These are phyloP conservation scores for Ctenodactylus gundi DNA, from an alignment of 2,113 vertebrate species.

Conservation along the genomic window DNA sequence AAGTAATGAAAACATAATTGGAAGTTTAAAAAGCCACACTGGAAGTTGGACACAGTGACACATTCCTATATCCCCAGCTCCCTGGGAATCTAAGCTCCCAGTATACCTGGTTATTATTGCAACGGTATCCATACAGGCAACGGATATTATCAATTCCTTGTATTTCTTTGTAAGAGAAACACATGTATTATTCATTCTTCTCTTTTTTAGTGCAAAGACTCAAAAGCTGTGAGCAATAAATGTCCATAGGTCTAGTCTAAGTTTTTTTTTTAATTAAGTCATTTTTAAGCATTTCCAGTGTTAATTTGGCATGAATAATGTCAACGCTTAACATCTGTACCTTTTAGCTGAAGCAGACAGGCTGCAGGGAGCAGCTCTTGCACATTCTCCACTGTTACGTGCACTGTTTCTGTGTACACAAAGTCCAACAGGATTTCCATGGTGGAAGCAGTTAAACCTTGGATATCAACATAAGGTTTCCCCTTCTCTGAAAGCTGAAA, in stretches of 20 bases:
- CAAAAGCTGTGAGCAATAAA: not conserved
- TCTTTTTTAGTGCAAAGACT: not conserved
- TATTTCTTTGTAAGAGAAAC: not conserved
- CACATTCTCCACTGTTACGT: conserved; percentile 98
- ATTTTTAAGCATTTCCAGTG: not conserved
- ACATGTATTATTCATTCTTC: not conserved
- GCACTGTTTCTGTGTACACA: conserved; percentile 98
- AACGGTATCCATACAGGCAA: not conserved
- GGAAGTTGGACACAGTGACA: not conserved
- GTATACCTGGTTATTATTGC: not conserved
- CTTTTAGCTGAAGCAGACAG: conserved; percentile 97
- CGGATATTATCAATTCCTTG: not conserved
- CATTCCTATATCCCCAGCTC: not conserved
- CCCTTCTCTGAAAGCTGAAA: conserved; percentile 96
- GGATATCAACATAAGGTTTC: conserved; percentile 98
- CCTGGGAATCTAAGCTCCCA: not conserved
- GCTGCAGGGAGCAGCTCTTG: conserved; percentile 97
- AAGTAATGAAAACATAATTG: not conserved
- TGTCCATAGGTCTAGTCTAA: not conserved
- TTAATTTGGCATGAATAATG: not conserved
- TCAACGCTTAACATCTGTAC: conserved; percentile 77
- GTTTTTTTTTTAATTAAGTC: too few species aligned
- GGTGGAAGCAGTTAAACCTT: conserved; percentile 96
- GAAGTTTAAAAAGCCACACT: not conserved
- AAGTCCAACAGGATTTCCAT: conserved; percentile 99